Base-by-base conservation (phyloP, 1,140 invertebrate species). In the Triops longicaudatus region DNA sequence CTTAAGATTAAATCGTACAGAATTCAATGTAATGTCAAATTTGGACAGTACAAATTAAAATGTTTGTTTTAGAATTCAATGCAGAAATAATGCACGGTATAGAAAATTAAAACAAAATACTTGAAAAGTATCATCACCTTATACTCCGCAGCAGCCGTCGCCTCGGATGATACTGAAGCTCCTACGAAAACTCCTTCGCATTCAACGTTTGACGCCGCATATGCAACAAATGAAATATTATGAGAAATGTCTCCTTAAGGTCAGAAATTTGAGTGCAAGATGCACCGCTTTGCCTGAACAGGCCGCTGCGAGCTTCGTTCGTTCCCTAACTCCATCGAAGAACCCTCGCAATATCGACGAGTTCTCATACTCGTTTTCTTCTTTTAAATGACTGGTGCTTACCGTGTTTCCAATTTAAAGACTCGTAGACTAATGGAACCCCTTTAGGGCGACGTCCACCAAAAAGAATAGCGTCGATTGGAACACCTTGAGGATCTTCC, bases 401-500 rank as follows among this genome's bases (percentile, higher is more conserved):
- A 63, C 89, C 89, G 83, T 89, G 88, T 74, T 86, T 81, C 88
- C 88, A 89, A 80, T 85, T 83, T 76, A 87, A 85, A 14, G 88
- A 80, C 80, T 89, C 88, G 79, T 87, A 89, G 11, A 89, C 84
- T 73, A 89, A 82, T n/a, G 88, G 88, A 26, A 90, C 87, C 76
- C 88, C 87, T 81, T 84, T 81, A 17, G 88, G 89, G 79, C 88
- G 81, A 73, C 88, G 83, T 6, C 88, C 88, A 42, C 88, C 88
- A 82, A 89, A 89, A 74, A 90, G 85, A 77, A 90, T 89, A n/a
- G 88, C 89, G 80, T 85, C 83, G 77, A 89, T 89, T 6, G 88
- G 88, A 1, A 89, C 83, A 31, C 83, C 83, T 75, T 82, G 73
- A 28, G 81, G 79, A 81, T 84, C 84, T 79, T 87, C 83, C 88